Percentiles rank a stretch among this genome's conserved stretches.
Conservation (phyloP, 2,888 invertebrate species). For the Hecatera dysodea region DNA sequence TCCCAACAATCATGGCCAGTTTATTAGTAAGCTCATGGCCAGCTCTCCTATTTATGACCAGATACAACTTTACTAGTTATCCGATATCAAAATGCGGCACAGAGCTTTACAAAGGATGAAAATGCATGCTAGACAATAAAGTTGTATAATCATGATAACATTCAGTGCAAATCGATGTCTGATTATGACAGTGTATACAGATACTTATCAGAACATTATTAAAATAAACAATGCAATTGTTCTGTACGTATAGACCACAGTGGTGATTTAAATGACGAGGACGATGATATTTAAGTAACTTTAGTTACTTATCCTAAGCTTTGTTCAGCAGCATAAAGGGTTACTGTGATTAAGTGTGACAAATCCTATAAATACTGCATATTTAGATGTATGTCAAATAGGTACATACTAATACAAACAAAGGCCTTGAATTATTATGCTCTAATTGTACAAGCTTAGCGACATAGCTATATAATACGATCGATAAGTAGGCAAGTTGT, state of each 20-base stretch:
- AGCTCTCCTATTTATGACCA: background rate
- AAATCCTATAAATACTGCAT: no score
- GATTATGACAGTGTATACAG: constrained; percentile 5
- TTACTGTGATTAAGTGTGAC: no score
- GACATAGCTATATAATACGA: constrained; percentile 12
- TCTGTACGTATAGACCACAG: background rate
- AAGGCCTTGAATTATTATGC: constrained; percentile 11
- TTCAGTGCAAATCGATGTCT: constrained; percentile 40
- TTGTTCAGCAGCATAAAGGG: background rate
- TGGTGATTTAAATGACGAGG: background rate
- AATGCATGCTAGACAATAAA: constrained; percentile 12
- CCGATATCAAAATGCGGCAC: background rate
- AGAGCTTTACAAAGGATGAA: constrained; percentile 3
- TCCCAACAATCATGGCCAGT: background rate
- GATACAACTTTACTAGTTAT: background rate
- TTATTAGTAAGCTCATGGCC: background rate
- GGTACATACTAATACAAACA: background rate
- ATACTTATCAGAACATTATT: constrained; percentile 25
- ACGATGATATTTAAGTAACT: background rate
- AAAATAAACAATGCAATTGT: constrained; percentile 9
- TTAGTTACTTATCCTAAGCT: background rate
- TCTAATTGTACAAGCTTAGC: no score
- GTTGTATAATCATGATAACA: constrained; percentile 15
- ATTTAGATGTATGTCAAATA: no score
- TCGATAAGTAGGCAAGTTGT: constrained; percentile 10